These are phyloP conservation scores for Lerema accius DNA, from an alignment of 1,140 invertebrate genomes.

Conservation along the genomic window DNA sequence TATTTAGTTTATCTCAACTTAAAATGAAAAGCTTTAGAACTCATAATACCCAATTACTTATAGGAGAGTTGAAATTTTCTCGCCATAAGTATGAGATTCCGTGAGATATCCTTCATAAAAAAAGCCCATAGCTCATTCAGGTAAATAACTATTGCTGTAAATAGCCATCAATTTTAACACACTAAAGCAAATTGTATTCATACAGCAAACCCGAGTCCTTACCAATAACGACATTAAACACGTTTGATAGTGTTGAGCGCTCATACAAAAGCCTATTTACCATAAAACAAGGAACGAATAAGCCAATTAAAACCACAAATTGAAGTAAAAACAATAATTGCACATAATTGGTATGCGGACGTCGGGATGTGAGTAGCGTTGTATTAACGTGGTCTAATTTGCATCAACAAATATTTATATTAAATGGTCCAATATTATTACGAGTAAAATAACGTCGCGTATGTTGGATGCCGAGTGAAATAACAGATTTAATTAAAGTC, in stretches of 20 bases:
- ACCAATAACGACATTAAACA: neutral
- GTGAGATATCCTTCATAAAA: too few species aligned
- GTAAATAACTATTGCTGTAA: too few species aligned
- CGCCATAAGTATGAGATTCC: too few species aligned
- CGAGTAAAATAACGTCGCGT: conserved; percentile 7
- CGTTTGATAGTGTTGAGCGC: neutral
- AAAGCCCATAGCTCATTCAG: too few species aligned
- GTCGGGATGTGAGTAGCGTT: too few species aligned
- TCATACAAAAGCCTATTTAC: conserved; percentile 12
- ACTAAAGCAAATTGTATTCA: too few species aligned
- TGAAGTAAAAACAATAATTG: conserved; percentile 21
- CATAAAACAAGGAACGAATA: conserved; percentile 22
- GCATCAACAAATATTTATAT: conserved; percentile 31
- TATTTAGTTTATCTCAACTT: too few species aligned
- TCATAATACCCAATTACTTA: too few species aligned
- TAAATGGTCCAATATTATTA: conserved; percentile 24
- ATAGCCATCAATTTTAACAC: too few species aligned
- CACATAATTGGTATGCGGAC: conserved; percentile 13
- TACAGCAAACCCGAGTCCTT: neutral
- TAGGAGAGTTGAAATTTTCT: too few species aligned
- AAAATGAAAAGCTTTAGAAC: too few species aligned
- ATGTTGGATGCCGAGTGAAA: conserved; percentile 16
- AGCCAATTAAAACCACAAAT: conserved; percentile 21
- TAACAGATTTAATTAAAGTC: conserved; percentile 25
- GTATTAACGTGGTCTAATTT: conserved; percentile 27